Evolutionary conservation across 2,888 invertebrate genomes (phyloP).

Genomic region (Polyommatus iphigenia): DNA sequence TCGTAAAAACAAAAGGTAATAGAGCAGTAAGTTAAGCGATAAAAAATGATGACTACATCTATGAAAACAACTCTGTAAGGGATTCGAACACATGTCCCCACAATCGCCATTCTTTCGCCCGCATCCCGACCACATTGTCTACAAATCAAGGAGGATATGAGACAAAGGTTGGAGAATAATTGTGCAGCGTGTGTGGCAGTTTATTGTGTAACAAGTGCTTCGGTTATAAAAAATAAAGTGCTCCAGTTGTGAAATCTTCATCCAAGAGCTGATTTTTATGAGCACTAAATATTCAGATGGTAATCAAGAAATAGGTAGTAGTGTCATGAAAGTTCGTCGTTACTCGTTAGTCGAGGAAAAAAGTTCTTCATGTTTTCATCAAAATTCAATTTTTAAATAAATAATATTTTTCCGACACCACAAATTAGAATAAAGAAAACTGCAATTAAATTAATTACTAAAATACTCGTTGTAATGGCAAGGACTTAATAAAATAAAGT

Average conservation of each 20-base stretch:
- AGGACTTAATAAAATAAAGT: neutral
- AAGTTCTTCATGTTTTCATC: neutral
- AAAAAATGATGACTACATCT: conserved; percentile 2
- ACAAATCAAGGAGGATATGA: conserved; percentile 72
- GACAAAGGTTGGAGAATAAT: conserved; percentile 69
- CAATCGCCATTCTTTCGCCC: conserved; percentile 72
- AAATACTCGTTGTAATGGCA: neutral
- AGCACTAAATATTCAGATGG: neutral
- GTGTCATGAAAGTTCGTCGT: too few relatives aligned
- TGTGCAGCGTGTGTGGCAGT: conserved; percentile 71
- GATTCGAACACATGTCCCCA: conserved; percentile 50
- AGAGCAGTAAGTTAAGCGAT: conserved; percentile 2
- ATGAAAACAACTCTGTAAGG: conserved; percentile 13
- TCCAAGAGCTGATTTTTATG: conserved; percentile 22
- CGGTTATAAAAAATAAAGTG: conserved; percentile 53
- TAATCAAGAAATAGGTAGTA: too few relatives aligned
- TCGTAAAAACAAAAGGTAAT: conserved; percentile 3
- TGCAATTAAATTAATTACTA: neutral
- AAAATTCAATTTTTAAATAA: neutral
- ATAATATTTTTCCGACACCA: neutral
- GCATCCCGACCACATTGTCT: conserved; percentile 75
- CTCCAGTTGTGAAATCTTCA: conserved; percentile 54
- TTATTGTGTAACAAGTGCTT: conserved; percentile 51
- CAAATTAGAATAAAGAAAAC: neutral
- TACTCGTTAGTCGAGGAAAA: neutral